phyloP scores from a whole-genome alignment of 2,888 invertebrate genomes.

The Athalia rosae region DNA sequence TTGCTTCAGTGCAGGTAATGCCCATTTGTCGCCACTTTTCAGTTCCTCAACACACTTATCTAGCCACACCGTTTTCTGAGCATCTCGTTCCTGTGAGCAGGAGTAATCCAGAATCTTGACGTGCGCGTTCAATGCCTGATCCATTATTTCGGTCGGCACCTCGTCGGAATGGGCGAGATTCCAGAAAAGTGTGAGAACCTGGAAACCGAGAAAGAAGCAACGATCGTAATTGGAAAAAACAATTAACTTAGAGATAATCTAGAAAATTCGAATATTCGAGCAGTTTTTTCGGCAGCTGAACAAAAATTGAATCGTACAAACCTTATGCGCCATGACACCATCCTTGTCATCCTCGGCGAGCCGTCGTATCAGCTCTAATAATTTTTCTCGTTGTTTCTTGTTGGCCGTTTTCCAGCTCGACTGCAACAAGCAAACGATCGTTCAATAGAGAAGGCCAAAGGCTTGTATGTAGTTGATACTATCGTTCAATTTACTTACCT shows the following conservation, averaged over 20 bases:
- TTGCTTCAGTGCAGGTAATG: slow-evolving; percentile 94
- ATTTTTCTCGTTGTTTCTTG: slow-evolving; percentile 95
- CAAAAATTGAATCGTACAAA: slow-evolving; percentile 58
- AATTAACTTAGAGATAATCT: neutral
- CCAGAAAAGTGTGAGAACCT: slow-evolving; percentile 95
- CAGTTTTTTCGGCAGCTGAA: too few relatives aligned
- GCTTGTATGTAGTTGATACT: slow-evolving; percentile 7
- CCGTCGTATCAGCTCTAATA: slow-evolving; percentile 94
- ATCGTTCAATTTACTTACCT: slow-evolving; percentile 76
- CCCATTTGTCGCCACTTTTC: slow-evolving; percentile 92
- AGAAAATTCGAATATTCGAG: neutral
- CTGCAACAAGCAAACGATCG: slow-evolving; percentile 71
- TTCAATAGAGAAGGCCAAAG: slow-evolving; percentile 29
- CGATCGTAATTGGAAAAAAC: neutral
- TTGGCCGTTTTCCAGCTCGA: slow-evolving; percentile 96
- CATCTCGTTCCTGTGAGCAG: slow-evolving; percentile 97
- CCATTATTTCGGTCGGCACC: slow-evolving; percentile 97
- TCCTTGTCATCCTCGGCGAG: slow-evolving; percentile 99
- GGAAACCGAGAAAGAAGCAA: slow-evolving; percentile 34
- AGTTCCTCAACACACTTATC: slow-evolving; percentile 97
- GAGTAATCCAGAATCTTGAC: slow-evolving; percentile 98
- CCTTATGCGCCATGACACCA: slow-evolving; percentile 99
- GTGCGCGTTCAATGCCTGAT: slow-evolving; percentile 95
- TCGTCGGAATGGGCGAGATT: slow-evolving; percentile 97
- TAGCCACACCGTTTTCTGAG: slow-evolving; percentile 96